Evolutionary conservation across 1,140 invertebrate species (phyloP).

Genomic region (Ceratitis capitata): DNA sequence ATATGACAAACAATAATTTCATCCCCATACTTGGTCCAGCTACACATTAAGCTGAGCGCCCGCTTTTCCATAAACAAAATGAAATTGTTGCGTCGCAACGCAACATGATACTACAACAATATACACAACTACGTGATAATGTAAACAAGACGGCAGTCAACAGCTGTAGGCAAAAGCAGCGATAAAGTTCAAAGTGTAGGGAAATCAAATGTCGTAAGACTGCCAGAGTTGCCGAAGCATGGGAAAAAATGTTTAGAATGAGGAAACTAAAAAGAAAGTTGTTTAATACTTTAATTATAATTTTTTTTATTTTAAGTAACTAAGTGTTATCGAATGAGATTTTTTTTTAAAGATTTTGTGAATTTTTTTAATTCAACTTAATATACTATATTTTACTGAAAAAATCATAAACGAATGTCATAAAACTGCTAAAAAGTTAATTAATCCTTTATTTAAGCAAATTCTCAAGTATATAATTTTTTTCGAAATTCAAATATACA

Average conservation of each 20-base stretch:
- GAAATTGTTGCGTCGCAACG: constrained; percentile 3
- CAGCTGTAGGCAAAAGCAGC: neutral
- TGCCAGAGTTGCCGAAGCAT: neutral
- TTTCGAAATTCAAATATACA: no score
- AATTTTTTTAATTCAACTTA: no score
- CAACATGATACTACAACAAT: neutral
- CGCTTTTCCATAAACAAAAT: constrained; percentile 1
- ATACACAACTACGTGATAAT: neutral
- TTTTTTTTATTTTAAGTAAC: no score
- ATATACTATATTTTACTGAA: no score
- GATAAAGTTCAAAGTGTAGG: neutral
- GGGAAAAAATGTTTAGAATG: neutral
- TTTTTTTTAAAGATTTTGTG: no score
- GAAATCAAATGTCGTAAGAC: neutral
- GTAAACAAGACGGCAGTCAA: neutral
- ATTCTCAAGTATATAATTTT: no score
- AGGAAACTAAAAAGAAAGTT: no score
- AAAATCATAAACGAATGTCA: no score
- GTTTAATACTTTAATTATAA: no score
- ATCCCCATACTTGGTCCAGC: neutral
- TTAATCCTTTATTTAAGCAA: no score
- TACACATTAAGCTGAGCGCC: neutral
- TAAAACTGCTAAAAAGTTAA: no score
- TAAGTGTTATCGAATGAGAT: no score
- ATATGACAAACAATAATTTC: neutral